A percentile compares a stretch with the other conserved stretches of the same genome.
phyloP scores from a whole-genome alignment of 2,888 invertebrate genomes.

The Pachydiplax longipennis region DNA sequence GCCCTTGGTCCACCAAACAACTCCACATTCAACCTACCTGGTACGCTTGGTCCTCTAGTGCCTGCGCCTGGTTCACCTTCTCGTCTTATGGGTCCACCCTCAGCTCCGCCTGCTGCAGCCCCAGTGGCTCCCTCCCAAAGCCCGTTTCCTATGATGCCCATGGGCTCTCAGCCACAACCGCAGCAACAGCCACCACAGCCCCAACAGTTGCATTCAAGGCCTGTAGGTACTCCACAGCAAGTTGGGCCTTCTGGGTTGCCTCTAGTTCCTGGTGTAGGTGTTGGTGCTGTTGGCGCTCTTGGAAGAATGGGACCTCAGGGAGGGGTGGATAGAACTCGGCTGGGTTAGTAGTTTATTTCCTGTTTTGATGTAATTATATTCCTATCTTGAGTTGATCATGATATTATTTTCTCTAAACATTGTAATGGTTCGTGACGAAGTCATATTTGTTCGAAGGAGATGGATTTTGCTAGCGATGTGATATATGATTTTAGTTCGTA shows the following conservation, averaged over 20 bases:
- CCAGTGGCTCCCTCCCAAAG: conserved; percentile 68
- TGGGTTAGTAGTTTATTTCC: conserved; percentile 51
- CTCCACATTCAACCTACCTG: conserved; percentile 75
- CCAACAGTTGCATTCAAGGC: neutral
- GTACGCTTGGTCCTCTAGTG: conserved; percentile 73
- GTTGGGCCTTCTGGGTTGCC: conserved; percentile 48
- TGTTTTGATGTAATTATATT: neutral
- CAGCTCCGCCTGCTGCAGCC: conserved; percentile 59
- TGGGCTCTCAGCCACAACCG: conserved; percentile 62
- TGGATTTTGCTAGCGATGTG: too few species aligned
- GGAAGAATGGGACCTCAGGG: conserved; percentile 67
- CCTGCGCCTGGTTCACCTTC: conserved; percentile 86
- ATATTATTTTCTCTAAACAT: too few species aligned
- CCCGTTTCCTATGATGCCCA: conserved; percentile 72
- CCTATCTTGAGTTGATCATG: conserved; percentile 45
- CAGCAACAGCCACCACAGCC: neutral
- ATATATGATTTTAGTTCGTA: too few species aligned
- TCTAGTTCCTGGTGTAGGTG: conserved; percentile 52
- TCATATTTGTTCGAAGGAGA: too few species aligned
- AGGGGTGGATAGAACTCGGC: conserved; percentile 53
- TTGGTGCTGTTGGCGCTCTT: conserved; percentile 69
- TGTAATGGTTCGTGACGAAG: too few species aligned
- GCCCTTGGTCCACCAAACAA: conserved; percentile 67
- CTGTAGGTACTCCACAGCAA: conserved; percentile 25
- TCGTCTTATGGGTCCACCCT: conserved; percentile 71